Evolutionary conservation across 2,113 vertebrate genomes (phyloP).

Genomic region (Pelvicachromis taeniatus): DNA sequence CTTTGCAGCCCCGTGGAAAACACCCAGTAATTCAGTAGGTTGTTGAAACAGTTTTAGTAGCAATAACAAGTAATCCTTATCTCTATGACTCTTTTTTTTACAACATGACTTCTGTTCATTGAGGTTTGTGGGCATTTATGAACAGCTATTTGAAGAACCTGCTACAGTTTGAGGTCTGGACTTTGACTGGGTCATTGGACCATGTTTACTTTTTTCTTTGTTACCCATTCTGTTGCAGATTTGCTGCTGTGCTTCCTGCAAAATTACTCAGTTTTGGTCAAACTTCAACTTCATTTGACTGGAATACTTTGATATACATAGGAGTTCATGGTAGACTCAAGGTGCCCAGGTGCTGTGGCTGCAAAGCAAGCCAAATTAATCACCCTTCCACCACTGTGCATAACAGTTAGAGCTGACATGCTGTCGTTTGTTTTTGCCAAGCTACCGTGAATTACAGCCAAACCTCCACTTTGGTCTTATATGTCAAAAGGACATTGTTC

Average conservation of each 20-base stretch:
- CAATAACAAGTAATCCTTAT: background rate
- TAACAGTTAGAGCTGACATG: background rate
- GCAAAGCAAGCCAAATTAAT: background rate
- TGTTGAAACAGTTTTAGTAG: background rate
- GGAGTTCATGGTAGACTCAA: background rate
- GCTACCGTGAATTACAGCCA: background rate
- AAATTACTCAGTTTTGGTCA: background rate
- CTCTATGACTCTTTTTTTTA: background rate
- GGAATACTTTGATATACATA: background rate
- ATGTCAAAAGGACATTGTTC: background rate
- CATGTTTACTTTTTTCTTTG: background rate
- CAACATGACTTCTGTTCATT: background rate
- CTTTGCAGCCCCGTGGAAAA: background rate
- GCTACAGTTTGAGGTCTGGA: background rate
- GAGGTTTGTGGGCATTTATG: background rate
- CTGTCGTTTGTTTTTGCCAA: background rate
- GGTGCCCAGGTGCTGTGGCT: background rate
- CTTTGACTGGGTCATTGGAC: background rate
- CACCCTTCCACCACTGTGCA: background rate
- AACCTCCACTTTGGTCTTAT: background rate
- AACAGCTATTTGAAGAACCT: background rate
- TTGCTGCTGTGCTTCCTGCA: background rate
- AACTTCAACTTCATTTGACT: background rate
- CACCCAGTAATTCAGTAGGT: background rate
- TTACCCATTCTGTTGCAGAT: background rate